phyloP scores from a whole-genome alignment of 2,888 invertebrate species.

The Eupeodes luniger region DNA sequence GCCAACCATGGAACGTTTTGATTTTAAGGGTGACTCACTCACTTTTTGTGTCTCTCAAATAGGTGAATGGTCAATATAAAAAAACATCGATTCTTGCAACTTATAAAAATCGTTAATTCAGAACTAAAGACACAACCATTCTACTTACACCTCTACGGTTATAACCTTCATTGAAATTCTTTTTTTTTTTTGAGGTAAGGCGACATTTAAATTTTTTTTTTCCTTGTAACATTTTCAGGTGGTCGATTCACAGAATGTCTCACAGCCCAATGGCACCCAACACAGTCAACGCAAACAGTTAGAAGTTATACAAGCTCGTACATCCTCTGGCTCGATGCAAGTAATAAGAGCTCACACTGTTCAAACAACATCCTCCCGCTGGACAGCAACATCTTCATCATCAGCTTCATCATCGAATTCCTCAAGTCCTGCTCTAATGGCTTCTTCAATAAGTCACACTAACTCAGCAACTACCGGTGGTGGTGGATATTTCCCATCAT shows the following conservation, averaged over 20 bases:
- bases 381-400: conserved; percentile 79
- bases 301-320: conserved; percentile 89
- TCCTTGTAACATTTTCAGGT: conserved; percentile 80
- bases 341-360: conserved; percentile 88
- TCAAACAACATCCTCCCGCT: conserved; percentile 83
- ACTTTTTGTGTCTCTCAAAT: background rate
- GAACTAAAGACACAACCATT: conserved; percentile 52
- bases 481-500: conserved; percentile 55
- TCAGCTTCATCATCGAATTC: conserved; percentile 75
- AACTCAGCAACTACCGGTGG: conserved; percentile 11
- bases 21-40: conserved; percentile 59
- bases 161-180: background rate
- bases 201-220: conserved; percentile 53
- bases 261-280: conserved; percentile 84
- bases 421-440: conserved; percentile 76
- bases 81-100: conserved; percentile 1
- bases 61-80: conserved; percentile 55
- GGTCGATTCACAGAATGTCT: conserved; percentile 84
- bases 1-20: conserved; percentile 10
- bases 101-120: conserved; percentile 47
- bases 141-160: background rate
- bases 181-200: background rate
- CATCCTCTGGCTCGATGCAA: conserved; percentile 87
- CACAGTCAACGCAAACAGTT: conserved; percentile 85
- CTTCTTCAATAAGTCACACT: conserved; percentile 49